A percentile compares a stretch with the other conserved stretches of the same genome.
Conservation (phyloP, 2,113 vertebrate species). For the Vombatus ursinus region DNA sequence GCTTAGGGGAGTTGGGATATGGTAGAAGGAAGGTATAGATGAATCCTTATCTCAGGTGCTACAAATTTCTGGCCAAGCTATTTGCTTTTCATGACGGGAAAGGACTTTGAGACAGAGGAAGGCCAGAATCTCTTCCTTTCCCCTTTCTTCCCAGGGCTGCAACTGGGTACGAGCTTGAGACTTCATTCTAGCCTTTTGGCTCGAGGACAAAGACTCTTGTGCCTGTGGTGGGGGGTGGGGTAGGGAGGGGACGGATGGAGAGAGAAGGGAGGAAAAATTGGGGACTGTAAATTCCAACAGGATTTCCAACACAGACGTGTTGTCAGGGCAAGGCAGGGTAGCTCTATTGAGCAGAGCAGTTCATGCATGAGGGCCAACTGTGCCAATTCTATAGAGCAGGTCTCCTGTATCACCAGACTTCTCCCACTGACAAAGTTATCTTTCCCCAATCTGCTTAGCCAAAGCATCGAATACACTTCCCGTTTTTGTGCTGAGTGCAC, state of each 20-base stretch:
- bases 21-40: background rate
- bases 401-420: constrained; percentile 87
- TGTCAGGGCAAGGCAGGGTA: constrained; percentile 91
- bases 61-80: background rate
- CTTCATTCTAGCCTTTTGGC: constrained; percentile 28
- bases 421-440: constrained; percentile 93
- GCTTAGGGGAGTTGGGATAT: background rate
- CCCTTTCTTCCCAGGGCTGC: background rate
- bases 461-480: constrained; percentile 84
- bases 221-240: constrained; percentile 48
- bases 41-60: background rate
- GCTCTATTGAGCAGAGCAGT: constrained; percentile 89
- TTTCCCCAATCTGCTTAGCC: constrained; percentile 89
- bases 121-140: background rate
- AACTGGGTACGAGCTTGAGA: background rate
- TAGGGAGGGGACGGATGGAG: background rate
- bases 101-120: background rate
- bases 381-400: constrained; percentile 86
- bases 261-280: constrained; percentile 71
- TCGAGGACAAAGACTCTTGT: constrained; percentile 46
- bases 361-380: constrained; percentile 92
- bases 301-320: constrained; percentile 95
- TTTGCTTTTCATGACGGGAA: background rate
- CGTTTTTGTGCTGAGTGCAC: constrained; percentile 84
- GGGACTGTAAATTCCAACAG: constrained; percentile 85